These are phyloP conservation scores for Diadophis punctatus DNA, from an alignment of 2,113 vertebrate genomes.

Conservation along the genomic window DNA sequence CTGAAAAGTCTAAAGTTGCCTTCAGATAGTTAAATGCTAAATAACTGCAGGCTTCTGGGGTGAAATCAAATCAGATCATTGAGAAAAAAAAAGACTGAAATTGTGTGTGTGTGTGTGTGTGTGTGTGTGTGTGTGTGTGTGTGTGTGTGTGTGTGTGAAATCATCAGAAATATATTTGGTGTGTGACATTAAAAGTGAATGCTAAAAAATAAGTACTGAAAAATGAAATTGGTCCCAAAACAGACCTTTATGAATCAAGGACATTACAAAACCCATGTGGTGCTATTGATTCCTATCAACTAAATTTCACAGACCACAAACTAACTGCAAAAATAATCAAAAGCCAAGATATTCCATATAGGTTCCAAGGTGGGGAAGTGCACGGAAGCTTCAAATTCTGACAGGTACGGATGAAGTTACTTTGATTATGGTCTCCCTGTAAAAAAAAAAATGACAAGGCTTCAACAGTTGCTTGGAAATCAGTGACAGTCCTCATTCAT, in stretches of 20 bases:
- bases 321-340: slow-evolving; percentile 45
- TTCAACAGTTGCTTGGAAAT: neutral
- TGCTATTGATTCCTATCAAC: slow-evolving; percentile 64
- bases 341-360: slow-evolving; percentile 29
- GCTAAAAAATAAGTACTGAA: slow-evolving; percentile 66
- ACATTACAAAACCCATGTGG: slow-evolving; percentile 58
- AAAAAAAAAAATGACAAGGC: neutral
- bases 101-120: slow-evolving; percentile 41
- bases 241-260: slow-evolving; percentile 62
- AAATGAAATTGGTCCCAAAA: slow-evolving; percentile 63
- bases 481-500: neutral
- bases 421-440: neutral
- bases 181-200: slow-evolving; percentile 66
- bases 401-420: neutral
- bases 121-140: slow-evolving; percentile 39
- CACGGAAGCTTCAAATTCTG: slow-evolving; percentile 4
- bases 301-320: slow-evolving; percentile 59
- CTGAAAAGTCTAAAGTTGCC: slow-evolving; percentile 62
- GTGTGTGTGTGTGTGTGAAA: slow-evolving; percentile 43
- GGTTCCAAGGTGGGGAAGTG: slow-evolving; percentile 30
- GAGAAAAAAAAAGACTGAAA: slow-evolving; percentile 63
- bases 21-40: slow-evolving; percentile 63
- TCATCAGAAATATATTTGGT: slow-evolving; percentile 64
- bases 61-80: slow-evolving; percentile 65
- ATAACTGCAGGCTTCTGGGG: slow-evolving; percentile 55